Evolutionary conservation across 2,113 vertebrate genomes (phyloP).

Genomic region (Hypomesus transpacificus): DNA sequence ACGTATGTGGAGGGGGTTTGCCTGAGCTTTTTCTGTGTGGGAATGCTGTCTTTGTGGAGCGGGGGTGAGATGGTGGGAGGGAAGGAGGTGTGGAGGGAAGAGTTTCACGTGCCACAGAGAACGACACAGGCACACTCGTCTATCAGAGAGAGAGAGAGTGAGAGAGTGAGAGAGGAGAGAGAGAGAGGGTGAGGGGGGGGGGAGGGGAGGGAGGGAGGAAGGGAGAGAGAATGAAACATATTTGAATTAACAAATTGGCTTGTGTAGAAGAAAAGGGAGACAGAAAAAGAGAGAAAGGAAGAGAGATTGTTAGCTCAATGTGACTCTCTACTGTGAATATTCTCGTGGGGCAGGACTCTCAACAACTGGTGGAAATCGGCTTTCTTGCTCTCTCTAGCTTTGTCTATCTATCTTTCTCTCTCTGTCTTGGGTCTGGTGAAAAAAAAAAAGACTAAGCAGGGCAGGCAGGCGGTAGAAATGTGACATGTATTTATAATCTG

Average conservation of each 20-base stretch:
- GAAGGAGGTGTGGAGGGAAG: slow-evolving; percentile 42
- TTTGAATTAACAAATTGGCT: not conserved
- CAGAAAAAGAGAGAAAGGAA: not conserved
- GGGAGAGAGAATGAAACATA: not conserved
- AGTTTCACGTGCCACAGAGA: slow-evolving; percentile 44
- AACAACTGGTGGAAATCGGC: not conserved
- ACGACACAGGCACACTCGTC: slow-evolving; percentile 27
- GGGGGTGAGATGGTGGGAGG: slow-evolving; percentile 19
- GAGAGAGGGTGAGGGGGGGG: too few species aligned
- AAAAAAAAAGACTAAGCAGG: not conserved
- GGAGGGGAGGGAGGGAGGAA: not conserved
- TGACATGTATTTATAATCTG: slow-evolving; percentile 31
- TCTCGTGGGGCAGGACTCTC: not conserved
- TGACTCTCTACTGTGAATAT: not conserved
- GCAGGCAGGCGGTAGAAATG: slow-evolving; percentile 15
- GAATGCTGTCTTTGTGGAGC: slow-evolving; percentile 42
- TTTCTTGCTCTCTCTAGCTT: not conserved
- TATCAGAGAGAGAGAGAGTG: slow-evolving; percentile 24
- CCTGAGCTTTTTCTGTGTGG: slow-evolving; percentile 20
- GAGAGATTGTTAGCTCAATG: not conserved
- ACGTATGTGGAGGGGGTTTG: not conserved
- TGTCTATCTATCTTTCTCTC: slow-evolving; percentile 16
- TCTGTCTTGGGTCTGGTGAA: not conserved
- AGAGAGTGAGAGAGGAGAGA: not conserved
- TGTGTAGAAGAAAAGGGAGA: not conserved